These are phyloP conservation scores for Octodon degus DNA, from an alignment of 2,113 vertebrate species.

Conservation along the genomic window DNA sequence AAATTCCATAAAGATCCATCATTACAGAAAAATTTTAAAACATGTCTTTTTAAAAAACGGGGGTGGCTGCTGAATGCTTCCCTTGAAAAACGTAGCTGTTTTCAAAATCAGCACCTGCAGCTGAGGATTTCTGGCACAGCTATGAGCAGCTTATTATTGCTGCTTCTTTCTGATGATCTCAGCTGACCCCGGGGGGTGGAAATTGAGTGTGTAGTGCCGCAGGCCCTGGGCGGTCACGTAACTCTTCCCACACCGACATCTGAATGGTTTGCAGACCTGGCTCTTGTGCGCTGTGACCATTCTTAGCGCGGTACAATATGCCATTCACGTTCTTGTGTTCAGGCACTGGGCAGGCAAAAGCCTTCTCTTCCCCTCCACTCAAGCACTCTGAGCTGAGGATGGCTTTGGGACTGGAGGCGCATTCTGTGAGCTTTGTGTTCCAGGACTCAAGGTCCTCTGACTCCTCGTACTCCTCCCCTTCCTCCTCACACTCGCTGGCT, in stretches of 20 bases:
- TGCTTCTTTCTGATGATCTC: conserved; percentile 98
- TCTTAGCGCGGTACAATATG: conserved; percentile 99
- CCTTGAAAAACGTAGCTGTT: conserved; percentile 91
- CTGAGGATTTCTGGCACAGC: conserved; percentile 92
- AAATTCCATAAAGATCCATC: conserved; percentile 91
- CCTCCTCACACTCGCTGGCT: conserved; percentile 60
- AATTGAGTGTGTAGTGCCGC: conserved; percentile 98
- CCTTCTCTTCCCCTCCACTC: no score
- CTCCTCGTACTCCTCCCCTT: no score
- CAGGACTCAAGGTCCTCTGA: no score
- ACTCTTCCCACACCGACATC: conserved; percentile 98
- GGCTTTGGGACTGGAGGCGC: no score
- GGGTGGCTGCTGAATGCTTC: conserved; percentile 88
- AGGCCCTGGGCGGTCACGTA: conserved; percentile 99
- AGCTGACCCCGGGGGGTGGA: conserved; percentile 95
- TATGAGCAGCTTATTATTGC: conserved; percentile 92
- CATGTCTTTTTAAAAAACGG: conserved; percentile 88
- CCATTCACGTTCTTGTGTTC: conserved; percentile 95
- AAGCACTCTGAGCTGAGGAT: no score
- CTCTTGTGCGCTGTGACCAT: conserved; percentile 98
- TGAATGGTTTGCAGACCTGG: conserved; percentile 90
- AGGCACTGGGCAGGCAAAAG: no score
- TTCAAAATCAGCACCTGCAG: conserved; percentile 92
- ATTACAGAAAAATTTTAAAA: conserved; percentile 92
- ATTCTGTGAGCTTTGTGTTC: no score